These are phyloP conservation scores for Physocephala rufipes DNA, from an alignment of 2,888 invertebrate genomes.

Conservation along the genomic window DNA sequence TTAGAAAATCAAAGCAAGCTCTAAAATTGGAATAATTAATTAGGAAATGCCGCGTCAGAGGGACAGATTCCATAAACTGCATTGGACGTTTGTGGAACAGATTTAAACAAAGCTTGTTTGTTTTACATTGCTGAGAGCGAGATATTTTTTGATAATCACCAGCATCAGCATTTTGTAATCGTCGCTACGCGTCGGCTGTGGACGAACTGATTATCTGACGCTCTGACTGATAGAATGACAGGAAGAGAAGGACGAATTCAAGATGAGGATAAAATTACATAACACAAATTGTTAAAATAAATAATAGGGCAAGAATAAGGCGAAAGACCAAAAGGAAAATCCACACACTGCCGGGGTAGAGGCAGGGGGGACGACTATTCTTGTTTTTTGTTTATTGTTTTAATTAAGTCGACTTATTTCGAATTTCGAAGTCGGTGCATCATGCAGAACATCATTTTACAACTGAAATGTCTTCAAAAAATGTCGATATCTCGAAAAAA, in stretches of 20 bases:
- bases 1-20: slow-evolving; percentile 28
- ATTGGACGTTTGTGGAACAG: slow-evolving; percentile 1
- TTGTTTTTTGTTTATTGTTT: too few species aligned
- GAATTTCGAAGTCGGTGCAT: too few species aligned
- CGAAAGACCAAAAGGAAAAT: too few species aligned
- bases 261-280: too few species aligned
- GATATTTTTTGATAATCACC: slow-evolving; percentile 20
- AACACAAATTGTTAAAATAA: too few species aligned
- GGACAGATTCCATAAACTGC: slow-evolving; percentile 23
- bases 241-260: too few species aligned
- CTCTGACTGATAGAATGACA: background rate
- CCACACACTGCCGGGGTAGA: too few species aligned
- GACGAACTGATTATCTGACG: slow-evolving; percentile 9
- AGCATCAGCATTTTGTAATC: slow-evolving; percentile 2
- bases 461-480: too few species aligned
- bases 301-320: too few species aligned
- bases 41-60: slow-evolving; percentile 6
- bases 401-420: too few species aligned
- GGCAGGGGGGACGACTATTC: too few species aligned
- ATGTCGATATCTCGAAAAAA: background rate
- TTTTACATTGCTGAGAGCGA: background rate
- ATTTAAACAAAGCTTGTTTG: slow-evolving; percentile 13
- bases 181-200: background rate
- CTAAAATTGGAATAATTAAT: slow-evolving; percentile 37
- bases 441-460: too few species aligned